Percentiles rank a stretch among this genome's conserved stretches.
These are phyloP conservation scores for Eurytoma californica DNA, from an alignment of 2,888 invertebrate genomes.

Conservation along the genomic window DNA sequence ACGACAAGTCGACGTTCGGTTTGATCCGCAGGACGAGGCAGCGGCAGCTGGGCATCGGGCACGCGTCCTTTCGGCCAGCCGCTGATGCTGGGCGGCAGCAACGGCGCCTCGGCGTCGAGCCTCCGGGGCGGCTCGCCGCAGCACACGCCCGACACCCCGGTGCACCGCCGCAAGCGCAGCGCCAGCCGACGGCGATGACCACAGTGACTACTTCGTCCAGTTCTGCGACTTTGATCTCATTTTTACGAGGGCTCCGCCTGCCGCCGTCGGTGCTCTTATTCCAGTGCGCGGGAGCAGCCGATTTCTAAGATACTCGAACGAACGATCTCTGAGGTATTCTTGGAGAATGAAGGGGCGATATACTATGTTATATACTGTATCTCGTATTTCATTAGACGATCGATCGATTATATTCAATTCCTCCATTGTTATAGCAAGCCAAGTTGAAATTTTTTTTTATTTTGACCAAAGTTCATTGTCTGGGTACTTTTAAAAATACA, in stretches of 20 bases:
- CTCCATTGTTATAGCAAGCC: no score
- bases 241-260: not conserved
- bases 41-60: not conserved
- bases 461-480: no score
- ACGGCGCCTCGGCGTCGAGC: not conserved
- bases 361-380: no score
- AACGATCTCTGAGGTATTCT: no score
- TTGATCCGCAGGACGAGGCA: not conserved
- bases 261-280: not conserved
- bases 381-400: no score
- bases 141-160: not conserved
- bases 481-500: no score
- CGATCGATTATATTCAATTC: no score
- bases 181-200: not conserved
- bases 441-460: no score
- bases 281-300: not conserved
- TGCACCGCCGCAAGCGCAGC: not conserved
- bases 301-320: no score
- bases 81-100: slow-evolving; percentile 5
- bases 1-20: no score
- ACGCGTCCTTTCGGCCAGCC: slow-evolving; percentile 22
- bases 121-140: not conserved
- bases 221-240: not conserved
- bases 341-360: no score
- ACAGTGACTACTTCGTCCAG: not conserved